Conservation (phyloP, 2,888 invertebrate species). For the Drosophila seclusa region DNA sequence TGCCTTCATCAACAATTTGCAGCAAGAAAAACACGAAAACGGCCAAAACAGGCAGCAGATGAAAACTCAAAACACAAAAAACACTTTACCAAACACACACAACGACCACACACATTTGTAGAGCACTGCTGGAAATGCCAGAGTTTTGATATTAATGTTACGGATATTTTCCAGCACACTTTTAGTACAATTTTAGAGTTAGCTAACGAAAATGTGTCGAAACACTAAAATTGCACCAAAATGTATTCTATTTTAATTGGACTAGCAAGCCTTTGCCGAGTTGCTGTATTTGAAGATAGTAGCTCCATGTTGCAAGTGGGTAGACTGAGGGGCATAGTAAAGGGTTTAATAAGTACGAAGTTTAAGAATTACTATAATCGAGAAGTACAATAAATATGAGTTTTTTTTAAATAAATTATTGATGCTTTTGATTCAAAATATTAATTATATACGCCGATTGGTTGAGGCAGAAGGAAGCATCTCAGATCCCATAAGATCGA, state of each 20-base stretch:
- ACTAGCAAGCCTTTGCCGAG: neutral
- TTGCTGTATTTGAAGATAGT: neutral
- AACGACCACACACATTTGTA: constrained; percentile 26
- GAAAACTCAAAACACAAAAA: constrained; percentile 52
- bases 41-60: constrained; percentile 52
- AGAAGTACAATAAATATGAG: neutral
- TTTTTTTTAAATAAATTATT: neutral
- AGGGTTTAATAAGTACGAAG: neutral
- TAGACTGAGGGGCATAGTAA: neutral
- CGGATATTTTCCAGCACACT: constrained; percentile 63
- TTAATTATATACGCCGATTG: neutral
- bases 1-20: constrained; percentile 79
- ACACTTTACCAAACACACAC: constrained; percentile 36
- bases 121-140: constrained; percentile 31
- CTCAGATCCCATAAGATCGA: neutral
- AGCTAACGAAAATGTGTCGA: constrained; percentile 6
- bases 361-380: neutral
- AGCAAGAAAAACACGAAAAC: constrained; percentile 62
- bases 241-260: constrained; percentile 10
- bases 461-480: neutral
- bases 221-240: constrained; percentile 16
- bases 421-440: neutral
- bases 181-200: constrained; percentile 34
- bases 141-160: constrained; percentile 66
- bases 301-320: neutral